Evolutionary conservation across 2,113 vertebrate species (phyloP).

Genomic region (Bufo gargarizans): DNA sequence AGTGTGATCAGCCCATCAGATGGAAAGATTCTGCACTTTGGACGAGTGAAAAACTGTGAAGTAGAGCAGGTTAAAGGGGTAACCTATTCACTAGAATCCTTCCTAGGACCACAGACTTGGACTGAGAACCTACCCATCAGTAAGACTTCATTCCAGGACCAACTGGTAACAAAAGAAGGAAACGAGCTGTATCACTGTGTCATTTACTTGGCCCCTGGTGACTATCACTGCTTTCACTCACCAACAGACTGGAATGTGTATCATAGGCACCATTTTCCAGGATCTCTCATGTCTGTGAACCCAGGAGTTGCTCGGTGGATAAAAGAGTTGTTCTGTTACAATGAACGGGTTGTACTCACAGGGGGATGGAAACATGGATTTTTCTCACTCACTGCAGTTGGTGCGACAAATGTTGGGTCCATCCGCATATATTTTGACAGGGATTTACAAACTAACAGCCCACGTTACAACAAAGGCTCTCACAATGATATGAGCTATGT

Average conservation of each 20-base stretch:
- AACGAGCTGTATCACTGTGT: conserved; percentile 94
- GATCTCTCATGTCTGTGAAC: conserved; percentile 95
- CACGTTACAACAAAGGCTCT: conserved; percentile 88
- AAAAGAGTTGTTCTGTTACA: conserved; percentile 96
- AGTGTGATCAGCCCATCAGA: conserved; percentile 94
- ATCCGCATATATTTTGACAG: conserved; percentile 94
- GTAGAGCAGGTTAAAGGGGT: conserved; percentile 98
- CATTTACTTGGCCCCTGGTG: conserved; percentile 94
- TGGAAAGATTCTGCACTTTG: conserved; percentile 93
- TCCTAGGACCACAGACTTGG: conserved; percentile 83
- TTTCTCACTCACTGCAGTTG: conserved; percentile 93
- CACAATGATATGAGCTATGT: conserved; percentile 90
- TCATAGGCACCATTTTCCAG: conserved; percentile 94
- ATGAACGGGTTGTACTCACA: conserved; percentile 89
- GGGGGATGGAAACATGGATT: conserved; percentile 96
- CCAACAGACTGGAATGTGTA: conserved; percentile 92
- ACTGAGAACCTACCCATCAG: conserved; percentile 66
- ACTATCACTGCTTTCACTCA: conserved; percentile 98
- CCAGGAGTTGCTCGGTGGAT: conserved; percentile 94
- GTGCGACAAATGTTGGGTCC: conserved; percentile 97
- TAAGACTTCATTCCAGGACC: conserved; percentile 76
- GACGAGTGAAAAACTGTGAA: conserved; percentile 90
- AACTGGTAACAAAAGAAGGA: conserved; percentile 83
- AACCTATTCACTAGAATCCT: conserved; percentile 92
- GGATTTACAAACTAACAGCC: conserved; percentile 90